These are phyloP conservation scores for Stenurella melanura DNA, from an alignment of 2,888 invertebrate species.

Conservation along the genomic window DNA sequence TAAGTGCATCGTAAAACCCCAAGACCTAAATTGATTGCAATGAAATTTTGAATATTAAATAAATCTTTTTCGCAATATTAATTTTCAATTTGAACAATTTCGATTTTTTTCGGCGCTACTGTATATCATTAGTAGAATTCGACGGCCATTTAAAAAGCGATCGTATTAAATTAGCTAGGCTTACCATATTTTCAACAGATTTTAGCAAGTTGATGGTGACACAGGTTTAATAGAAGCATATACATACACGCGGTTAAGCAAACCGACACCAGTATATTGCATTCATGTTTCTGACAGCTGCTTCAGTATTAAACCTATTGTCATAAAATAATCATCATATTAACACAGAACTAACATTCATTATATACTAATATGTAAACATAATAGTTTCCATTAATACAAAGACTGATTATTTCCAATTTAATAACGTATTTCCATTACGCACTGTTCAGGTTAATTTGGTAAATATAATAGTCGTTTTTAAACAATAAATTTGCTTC, in stretches of 20 bases:
- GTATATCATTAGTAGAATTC: not conserved
- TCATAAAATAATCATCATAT: slow-evolving; percentile 69
- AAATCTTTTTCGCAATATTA: too few species aligned
- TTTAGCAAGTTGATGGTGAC: slow-evolving; percentile 51
- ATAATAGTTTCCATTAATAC: slow-evolving; percentile 61
- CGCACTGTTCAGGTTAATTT: slow-evolving; percentile 14
- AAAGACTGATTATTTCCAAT: slow-evolving; percentile 54
- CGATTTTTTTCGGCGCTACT: too few species aligned
- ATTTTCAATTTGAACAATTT: too few species aligned
- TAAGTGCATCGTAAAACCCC: too few species aligned
- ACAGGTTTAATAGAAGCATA: slow-evolving; percentile 48
- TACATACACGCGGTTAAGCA: slow-evolving; percentile 62
- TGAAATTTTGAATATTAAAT: too few species aligned
- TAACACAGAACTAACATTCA: slow-evolving; percentile 65
- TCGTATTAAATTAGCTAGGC: slow-evolving; percentile 14
- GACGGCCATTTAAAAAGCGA: not conserved
- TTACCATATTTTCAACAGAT: slow-evolving; percentile 22
- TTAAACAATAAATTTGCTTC: not conserved
- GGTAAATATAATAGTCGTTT: not conserved
- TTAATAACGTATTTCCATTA: slow-evolving; percentile 16
- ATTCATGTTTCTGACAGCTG: slow-evolving; percentile 69
- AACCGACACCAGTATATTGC: slow-evolving; percentile 65
- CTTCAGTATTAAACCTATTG: slow-evolving; percentile 68
- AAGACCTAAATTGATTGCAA: too few species aligned
- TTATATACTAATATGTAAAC: slow-evolving; percentile 65